Evolutionary conservation across 2,797 vertebrate species (phyloP).

Genomic region (Limosa lapponica): DNA sequence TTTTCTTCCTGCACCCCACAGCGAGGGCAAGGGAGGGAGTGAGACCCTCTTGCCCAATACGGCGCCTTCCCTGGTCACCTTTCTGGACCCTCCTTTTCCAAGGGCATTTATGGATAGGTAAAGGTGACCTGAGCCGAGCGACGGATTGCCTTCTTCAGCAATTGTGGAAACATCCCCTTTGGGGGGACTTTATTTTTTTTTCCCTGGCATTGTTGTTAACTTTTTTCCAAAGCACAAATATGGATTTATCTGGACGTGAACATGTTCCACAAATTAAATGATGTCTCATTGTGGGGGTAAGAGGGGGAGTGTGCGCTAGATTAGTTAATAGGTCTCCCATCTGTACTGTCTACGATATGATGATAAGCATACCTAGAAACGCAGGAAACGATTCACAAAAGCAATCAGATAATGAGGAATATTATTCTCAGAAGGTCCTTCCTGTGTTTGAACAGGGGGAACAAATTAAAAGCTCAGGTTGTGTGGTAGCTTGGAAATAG

Average conservation of each 20-base stretch:
- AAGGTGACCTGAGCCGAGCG: not conserved
- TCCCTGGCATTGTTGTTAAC: not conserved
- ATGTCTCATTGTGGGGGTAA: not conserved
- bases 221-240: slow-evolving; percentile 44
- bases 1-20: not conserved
- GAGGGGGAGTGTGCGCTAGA: not conserved
- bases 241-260: not conserved
- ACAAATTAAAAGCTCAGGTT: slow-evolving; percentile 68
- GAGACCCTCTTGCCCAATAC: not conserved
- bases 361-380: slow-evolving; percentile 62
- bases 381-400: slow-evolving; percentile 66
- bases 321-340: slow-evolving; percentile 59
- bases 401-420: slow-evolving; percentile 70
- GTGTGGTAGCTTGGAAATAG: slow-evolving; percentile 56
- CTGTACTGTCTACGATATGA: slow-evolving; percentile 28
- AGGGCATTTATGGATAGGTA: not conserved
- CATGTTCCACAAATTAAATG: slow-evolving; percentile 28
- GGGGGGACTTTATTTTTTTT: not conserved
- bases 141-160: not conserved
- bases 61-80: not conserved
- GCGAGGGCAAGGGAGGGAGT: not conserved
- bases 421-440: slow-evolving; percentile 70
- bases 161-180: not conserved
- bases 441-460: slow-evolving; percentile 60
- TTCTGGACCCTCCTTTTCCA: not conserved